Conservation (phyloP, 2,797 vertebrate genomes). For the Ptychadena robeensis region DNA sequence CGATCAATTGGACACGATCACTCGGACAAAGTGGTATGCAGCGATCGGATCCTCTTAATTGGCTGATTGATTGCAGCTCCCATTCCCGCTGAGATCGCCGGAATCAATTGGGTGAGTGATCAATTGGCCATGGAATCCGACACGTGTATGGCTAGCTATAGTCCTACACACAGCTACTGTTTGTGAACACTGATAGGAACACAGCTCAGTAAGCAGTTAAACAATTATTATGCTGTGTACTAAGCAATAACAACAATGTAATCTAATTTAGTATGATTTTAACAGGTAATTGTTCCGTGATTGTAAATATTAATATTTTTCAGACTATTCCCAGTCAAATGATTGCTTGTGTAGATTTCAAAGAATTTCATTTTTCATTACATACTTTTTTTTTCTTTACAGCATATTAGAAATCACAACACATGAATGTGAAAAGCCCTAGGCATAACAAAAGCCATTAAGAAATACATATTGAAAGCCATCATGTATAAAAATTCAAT, state of each 20-base stretch:
- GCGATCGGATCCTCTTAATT: too few species aligned
- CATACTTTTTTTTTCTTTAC: slow-evolving; percentile 62
- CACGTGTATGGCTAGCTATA: too few species aligned
- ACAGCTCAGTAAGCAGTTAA: slow-evolving; percentile 16
- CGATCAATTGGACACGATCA: too few species aligned
- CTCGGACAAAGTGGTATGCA: too few species aligned
- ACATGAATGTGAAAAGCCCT: slow-evolving; percentile 72
- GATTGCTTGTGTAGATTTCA: slow-evolving; percentile 53
- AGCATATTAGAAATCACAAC: slow-evolving; percentile 61
- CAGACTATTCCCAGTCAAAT: slow-evolving; percentile 59
- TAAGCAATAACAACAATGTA: slow-evolving; percentile 9
- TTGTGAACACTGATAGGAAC: slow-evolving; percentile 13
- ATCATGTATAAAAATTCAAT: slow-evolving; percentile 76
- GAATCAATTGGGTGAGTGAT: too few species aligned
- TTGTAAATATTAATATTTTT: slow-evolving; percentile 57
- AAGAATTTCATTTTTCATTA: slow-evolving; percentile 56
- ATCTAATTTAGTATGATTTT: slow-evolving; percentile 12
- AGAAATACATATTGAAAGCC: slow-evolving; percentile 76
- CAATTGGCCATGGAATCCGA: too few species aligned
- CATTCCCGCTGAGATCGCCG: too few species aligned
- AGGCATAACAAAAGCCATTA: slow-evolving; percentile 77
- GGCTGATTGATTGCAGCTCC: too few species aligned
- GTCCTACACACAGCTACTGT: slow-evolving; percentile 1
- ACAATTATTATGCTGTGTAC: slow-evolving; percentile 29
- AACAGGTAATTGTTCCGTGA: slow-evolving; percentile 23